A percentile compares a stretch with the other conserved stretches of the same genome.
These are phyloP conservation scores for Drosophila eugracilis DNA, from an alignment of 1,140 invertebrate genomes.

Conservation along the genomic window DNA sequence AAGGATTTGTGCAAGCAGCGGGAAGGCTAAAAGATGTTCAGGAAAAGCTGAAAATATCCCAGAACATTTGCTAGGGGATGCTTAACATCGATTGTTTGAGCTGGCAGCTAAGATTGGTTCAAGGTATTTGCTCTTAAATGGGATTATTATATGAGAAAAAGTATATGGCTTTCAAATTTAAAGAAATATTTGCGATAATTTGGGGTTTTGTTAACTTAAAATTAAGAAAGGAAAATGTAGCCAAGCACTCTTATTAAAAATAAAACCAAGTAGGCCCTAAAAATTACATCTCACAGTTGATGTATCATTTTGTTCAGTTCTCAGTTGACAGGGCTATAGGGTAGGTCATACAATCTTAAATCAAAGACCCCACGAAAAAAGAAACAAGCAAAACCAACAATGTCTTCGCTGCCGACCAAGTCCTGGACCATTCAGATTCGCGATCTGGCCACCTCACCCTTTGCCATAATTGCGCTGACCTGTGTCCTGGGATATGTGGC, in stretches of 20 bases:
- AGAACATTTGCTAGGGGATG: slow-evolving; percentile 6
- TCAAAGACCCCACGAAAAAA: neutral
- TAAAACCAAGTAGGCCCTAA: neutral
- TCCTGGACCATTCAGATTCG: slow-evolving; percentile 32
- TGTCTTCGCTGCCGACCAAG: slow-evolving; percentile 16
- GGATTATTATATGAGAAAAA: slow-evolving; percentile 4
- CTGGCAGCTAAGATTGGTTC: neutral
- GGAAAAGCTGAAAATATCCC: neutral
- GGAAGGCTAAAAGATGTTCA: slow-evolving; percentile 1
- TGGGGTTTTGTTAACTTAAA: too few relatives aligned
- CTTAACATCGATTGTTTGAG: slow-evolving; percentile 23
- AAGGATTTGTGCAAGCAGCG: slow-evolving; percentile 25
- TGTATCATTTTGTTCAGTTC: neutral
- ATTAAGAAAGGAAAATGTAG: too few relatives aligned
- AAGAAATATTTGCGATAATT: neutral
- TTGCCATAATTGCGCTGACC: slow-evolving; percentile 17
- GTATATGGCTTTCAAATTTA: too few relatives aligned
- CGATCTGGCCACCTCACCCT: slow-evolving; percentile 35
- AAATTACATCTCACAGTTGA: neutral
- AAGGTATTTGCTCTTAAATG: neutral
- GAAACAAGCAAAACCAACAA: slow-evolving; percentile 3
- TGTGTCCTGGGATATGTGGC: slow-evolving; percentile 31
- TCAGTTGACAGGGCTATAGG: neutral
- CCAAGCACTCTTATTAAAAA: too few relatives aligned
- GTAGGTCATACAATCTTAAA: neutral